These are phyloP conservation scores for Pollicipes pollicipes DNA, from an alignment of 1,140 invertebrate species.

Conservation along the genomic window DNA sequence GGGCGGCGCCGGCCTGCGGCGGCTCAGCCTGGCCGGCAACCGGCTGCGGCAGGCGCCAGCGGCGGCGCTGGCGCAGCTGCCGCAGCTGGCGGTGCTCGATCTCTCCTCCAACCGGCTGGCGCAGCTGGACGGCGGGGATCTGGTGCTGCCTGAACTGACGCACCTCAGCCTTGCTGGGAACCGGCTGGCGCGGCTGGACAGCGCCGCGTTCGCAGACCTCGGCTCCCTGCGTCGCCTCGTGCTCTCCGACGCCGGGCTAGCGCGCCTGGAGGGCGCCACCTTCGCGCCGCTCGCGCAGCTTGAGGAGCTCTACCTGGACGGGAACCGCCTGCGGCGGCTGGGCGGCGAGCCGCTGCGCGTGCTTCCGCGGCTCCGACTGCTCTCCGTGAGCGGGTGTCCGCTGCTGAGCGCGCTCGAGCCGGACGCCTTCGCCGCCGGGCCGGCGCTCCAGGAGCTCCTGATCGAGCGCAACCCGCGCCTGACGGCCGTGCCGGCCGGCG, in stretches of 20 bases:
- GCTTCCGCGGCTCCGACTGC: not conserved
- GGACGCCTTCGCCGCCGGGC: not conserved
- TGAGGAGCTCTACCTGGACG: not conserved
- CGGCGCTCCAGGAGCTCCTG: not conserved
- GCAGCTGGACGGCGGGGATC: not conserved
- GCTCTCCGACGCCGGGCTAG: not conserved
- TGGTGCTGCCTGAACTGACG: not conserved
- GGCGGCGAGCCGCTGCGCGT: not conserved
- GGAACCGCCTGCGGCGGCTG: not conserved
- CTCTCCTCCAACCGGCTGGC: not conserved
- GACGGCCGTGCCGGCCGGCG: not conserved
- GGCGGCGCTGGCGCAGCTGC: not conserved
- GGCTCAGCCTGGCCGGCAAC: not conserved
- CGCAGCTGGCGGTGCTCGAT: not conserved
- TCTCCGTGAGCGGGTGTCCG: not conserved
- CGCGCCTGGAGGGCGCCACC: not conserved
- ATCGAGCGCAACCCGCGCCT: not conserved
- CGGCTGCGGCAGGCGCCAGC: not conserved
- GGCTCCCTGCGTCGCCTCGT: not conserved
- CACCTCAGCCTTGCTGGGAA: not conserved
- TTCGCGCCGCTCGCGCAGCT: not conserved
- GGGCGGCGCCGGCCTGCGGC: not conserved
- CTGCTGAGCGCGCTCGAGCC: not conserved
- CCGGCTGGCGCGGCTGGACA: slow-evolving; percentile 8
- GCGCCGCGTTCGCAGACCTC: not conserved